Base-by-base conservation (phyloP, 2,113 vertebrate genomes). In the Anarhynchus alexandrinus region DNA sequence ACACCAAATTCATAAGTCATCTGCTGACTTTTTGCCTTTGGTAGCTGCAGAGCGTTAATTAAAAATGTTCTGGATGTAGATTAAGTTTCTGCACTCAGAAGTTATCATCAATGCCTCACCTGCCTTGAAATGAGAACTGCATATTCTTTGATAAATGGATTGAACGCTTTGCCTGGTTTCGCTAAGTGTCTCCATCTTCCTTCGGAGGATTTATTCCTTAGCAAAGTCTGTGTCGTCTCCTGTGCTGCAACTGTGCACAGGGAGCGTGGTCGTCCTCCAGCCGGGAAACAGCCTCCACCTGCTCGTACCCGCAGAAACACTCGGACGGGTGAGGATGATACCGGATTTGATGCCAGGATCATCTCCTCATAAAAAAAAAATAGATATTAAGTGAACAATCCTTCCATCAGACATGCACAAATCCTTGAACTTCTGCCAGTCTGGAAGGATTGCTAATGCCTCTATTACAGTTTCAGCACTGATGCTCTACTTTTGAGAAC, bases 21-120 rank as follows among this genome's bases (percentile, higher is more conserved):
- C 62, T 43, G 72, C 76, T 90, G 72, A 45, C 47, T 88, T 88
- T 72, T 67, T 85, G 34, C 82, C 86, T 97, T 84, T 88, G 72
- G 80, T 91, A 51, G 45, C 78, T 78, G 65, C 49, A 54, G 73
- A 89, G 74, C 2, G 3, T 86, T 91, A 92, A 95, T 93, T 95
- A 73, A 86, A 86, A 82, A 76, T 22, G 2, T 66, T 88, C 88
- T 89, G 80, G 57, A 27, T 89, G 57, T 47, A 84, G 88, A 88
- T 92, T 36, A 81, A 78, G 70, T 83, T 93, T 94, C 67, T 94
- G 73, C 71, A 23, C 51, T 93, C 13, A 5, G 80, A 91, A 96
- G 83, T 90, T 92, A 85, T 89, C 93, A 90, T 73, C 90, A 90
- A 4, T 59, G 82, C 82, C 73, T 93, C 80, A 91, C 84, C 92